Percentiles rank a stretch among this genome's conserved stretches.
These are phyloP conservation scores for Myotis findleyi DNA, from an alignment of 2,797 vertebrate genomes.

Conservation along the genomic window DNA sequence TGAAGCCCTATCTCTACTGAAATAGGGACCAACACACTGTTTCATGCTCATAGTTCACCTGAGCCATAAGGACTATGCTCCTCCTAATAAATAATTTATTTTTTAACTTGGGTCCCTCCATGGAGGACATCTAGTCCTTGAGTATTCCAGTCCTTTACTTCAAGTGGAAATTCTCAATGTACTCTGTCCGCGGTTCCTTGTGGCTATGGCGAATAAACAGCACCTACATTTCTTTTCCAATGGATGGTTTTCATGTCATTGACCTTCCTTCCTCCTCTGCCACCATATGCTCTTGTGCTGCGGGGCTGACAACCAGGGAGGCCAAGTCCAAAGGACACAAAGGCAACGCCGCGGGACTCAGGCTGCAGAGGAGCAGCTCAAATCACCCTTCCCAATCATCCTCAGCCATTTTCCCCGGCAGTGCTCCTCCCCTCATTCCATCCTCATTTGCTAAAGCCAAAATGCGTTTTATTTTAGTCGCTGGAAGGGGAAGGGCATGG, in stretches of 20 bases:
- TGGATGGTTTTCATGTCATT: not conserved
- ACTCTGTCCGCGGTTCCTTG: not conserved
- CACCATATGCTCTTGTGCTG: not conserved
- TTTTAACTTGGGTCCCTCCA: not conserved
- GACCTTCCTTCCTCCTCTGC: not conserved
- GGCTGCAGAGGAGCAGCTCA: not conserved
- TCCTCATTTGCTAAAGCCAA: not conserved
- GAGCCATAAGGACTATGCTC: not conserved
- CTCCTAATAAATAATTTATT: not conserved
- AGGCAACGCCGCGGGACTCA: not conserved
- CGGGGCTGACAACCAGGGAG: not conserved
- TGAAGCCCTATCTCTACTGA: not conserved
- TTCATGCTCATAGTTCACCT: not conserved
- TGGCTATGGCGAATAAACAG: not conserved
- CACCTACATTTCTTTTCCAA: not conserved
- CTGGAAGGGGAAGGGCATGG: slow-evolving; percentile 62
- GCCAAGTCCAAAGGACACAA: not conserved
- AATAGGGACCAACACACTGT: not conserved
- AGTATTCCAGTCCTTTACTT: not conserved
- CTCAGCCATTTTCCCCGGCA: not conserved
- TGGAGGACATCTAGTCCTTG: not conserved
- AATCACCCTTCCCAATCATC: not conserved
- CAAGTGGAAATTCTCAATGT: not conserved
- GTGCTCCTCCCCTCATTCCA: slow-evolving; percentile 1
- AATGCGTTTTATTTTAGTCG: slow-evolving; percentile 51